phyloP scores from a whole-genome alignment of 1,140 invertebrate species.

The Pseudomyrmex cubaensis region DNA sequence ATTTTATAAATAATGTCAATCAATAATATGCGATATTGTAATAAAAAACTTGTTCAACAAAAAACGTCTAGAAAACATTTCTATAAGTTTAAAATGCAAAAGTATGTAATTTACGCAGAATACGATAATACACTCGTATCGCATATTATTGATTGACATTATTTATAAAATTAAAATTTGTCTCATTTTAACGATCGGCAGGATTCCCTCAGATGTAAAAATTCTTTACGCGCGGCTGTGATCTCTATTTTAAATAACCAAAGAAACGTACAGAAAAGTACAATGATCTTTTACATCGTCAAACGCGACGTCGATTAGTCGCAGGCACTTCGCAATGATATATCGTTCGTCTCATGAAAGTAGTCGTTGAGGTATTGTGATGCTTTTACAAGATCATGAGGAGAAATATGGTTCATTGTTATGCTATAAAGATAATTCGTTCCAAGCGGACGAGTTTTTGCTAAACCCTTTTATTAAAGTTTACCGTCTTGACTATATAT shows the following conservation, averaged over 20 bases:
- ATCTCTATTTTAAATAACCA: slow-evolving; percentile 33
- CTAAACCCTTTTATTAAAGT: slow-evolving; percentile 64
- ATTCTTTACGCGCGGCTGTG: slow-evolving; percentile 23
- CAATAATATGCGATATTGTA: background rate
- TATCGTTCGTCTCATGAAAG: slow-evolving; percentile 57
- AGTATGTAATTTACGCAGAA: background rate
- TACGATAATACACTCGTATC: background rate
- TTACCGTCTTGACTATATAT: background rate
- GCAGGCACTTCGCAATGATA: slow-evolving; percentile 69
- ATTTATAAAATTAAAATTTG: slow-evolving; percentile 20
- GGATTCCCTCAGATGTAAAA: slow-evolving; percentile 46
- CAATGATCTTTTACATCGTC: slow-evolving; percentile 30
- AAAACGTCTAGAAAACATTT: background rate
- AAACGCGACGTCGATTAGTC: slow-evolving; percentile 64
- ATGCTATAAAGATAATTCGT: slow-evolving; percentile 72
- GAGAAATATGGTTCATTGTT: slow-evolving; percentile 43
- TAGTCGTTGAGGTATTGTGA: slow-evolving; percentile 40
- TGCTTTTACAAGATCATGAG: slow-evolving; percentile 42
- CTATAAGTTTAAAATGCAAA: background rate
- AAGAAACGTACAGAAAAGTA: background rate
- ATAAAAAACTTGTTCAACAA: background rate
- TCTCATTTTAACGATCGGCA: slow-evolving; percentile 40
- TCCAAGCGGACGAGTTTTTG: slow-evolving; percentile 51
- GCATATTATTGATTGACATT: background rate
- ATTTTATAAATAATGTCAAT: background rate